These are phyloP conservation scores for Merodon equestris DNA, from an alignment of 2,888 invertebrate genomes.

Conservation along the genomic window DNA sequence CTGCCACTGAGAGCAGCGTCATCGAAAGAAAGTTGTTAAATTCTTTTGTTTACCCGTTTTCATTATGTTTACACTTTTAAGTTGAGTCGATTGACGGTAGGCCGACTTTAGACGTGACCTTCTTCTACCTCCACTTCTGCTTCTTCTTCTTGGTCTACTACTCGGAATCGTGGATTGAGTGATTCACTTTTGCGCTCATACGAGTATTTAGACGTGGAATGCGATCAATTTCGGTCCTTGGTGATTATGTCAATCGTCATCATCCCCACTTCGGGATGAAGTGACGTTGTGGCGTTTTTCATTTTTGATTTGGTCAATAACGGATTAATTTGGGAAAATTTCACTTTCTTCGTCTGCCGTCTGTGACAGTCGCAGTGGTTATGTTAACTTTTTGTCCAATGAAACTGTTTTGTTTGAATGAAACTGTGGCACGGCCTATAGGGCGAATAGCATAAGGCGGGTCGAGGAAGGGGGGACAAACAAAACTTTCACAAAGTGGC, in stretches of 20 bases:
- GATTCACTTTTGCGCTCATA: too few species aligned
- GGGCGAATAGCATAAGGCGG: too few species aligned
- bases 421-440: not conserved
- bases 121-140: slow-evolving; percentile 18
- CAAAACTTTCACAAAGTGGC: slow-evolving; percentile 56
- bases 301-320: slow-evolving; percentile 19
- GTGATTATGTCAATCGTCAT: slow-evolving; percentile 20
- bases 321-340: slow-evolving; percentile 43
- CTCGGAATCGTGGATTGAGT: too few species aligned
- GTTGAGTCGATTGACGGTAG: slow-evolving; percentile 1
- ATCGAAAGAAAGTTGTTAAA: slow-evolving; percentile 65
- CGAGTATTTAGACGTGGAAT: not conserved
- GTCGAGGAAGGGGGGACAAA: slow-evolving; percentile 7
- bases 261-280: not conserved
- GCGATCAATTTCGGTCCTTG: not conserved
- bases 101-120: slow-evolving; percentile 38
- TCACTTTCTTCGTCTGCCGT: slow-evolving; percentile 48
- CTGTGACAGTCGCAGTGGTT: slow-evolving; percentile 15
- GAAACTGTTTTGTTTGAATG: slow-evolving; percentile 17
- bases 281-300: not conserved
- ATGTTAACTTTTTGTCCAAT: slow-evolving; percentile 20
- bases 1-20: too few species aligned
- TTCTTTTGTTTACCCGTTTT: slow-evolving; percentile 30
- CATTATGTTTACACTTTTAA: slow-evolving; percentile 17
- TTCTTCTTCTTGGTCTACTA: slow-evolving; percentile 8